Conservation (phyloP, 2,113 vertebrate species). For the Gallinago media region DNA sequence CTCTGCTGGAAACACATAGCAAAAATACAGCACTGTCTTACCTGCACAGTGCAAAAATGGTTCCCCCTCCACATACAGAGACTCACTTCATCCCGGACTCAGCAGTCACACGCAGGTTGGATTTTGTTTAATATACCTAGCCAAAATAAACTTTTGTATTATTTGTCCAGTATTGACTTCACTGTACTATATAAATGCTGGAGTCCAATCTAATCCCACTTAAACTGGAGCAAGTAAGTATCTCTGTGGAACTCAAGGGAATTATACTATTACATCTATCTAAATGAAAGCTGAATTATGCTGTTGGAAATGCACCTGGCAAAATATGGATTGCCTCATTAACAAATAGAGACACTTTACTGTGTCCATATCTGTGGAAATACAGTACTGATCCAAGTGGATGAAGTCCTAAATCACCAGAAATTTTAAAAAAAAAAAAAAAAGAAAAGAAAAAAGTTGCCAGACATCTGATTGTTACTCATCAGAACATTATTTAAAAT, state of each 20-base stretch:
- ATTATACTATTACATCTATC: background rate
- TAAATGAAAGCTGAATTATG: background rate
- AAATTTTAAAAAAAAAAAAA: background rate
- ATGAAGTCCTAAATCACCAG: background rate
- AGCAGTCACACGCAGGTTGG: fast-evolving
- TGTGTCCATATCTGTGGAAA: background rate
- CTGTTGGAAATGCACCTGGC: background rate
- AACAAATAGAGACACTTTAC: background rate
- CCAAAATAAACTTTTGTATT: background rate
- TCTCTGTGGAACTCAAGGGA: background rate
- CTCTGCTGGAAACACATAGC: slow-evolving; percentile 47
- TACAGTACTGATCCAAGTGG: background rate
- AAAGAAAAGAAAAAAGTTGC: background rate
- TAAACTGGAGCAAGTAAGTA: background rate
- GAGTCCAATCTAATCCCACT: background rate
- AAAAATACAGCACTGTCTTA: background rate
- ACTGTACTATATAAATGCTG: background rate
- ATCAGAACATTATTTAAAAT: background rate
- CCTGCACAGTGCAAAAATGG: background rate
- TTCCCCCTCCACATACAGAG: background rate
- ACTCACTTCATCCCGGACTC: background rate
- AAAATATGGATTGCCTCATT: background rate
- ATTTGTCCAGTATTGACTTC: background rate
- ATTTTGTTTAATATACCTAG: background rate
- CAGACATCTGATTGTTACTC: background rate